Conservation (phyloP, 2,888 invertebrate species). For the Ariolimax columbianus region DNA sequence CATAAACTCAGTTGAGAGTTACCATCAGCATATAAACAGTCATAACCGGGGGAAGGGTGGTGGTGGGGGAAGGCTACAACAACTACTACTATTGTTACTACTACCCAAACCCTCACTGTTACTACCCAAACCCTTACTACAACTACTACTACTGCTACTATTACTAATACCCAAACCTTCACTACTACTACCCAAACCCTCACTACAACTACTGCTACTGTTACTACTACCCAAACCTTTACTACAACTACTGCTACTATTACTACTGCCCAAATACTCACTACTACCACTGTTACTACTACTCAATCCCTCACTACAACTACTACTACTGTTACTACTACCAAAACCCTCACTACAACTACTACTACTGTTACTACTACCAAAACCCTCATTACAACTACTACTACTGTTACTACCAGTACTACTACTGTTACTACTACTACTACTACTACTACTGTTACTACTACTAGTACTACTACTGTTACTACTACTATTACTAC, state of each 20-base stretch:
- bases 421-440: slow-evolving; percentile 1
- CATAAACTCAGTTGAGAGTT: too few relatives aligned
- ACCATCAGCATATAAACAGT: too few relatives aligned
- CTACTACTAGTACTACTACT: background rate
- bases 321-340: slow-evolving; percentile 12
- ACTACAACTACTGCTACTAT: slow-evolving; percentile 8
- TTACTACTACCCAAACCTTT: background rate
- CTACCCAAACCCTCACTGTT: background rate
- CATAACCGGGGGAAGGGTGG: too few relatives aligned
- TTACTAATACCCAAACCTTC: background rate
- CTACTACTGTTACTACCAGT: too few relatives aligned
- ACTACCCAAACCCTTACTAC: background rate
- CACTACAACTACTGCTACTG: slow-evolving; percentile 2
- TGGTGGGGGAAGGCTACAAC: too few relatives aligned
- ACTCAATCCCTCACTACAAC: slow-evolving; percentile 10
- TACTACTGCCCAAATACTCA: background rate
- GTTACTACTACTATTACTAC: background rate
- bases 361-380: slow-evolving; percentile 32
- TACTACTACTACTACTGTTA: background rate
- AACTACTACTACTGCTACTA: slow-evolving; percentile 35
- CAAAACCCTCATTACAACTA: background rate
- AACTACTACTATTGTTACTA: slow-evolving; percentile 11
- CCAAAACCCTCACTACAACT: slow-evolving; percentile 10
- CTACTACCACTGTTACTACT: slow-evolving; percentile 25
- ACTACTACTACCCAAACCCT: background rate